Conservation (phyloP, 2,113 vertebrate species). For the Ursus arctos region DNA sequence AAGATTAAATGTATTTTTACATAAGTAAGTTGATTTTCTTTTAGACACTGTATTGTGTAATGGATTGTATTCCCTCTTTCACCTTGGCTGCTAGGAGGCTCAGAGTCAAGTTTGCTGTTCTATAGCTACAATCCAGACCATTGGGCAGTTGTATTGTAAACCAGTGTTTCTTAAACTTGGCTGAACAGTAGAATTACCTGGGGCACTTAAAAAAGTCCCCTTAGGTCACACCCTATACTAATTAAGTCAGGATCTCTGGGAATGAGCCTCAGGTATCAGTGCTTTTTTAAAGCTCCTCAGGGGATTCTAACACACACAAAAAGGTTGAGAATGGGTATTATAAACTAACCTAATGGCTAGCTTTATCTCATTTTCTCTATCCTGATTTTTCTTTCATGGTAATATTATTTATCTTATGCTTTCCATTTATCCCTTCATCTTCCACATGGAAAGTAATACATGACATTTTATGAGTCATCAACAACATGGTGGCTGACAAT, state of each 20-base stretch:
- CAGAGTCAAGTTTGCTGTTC: not conserved
- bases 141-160: not conserved
- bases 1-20: not conserved
- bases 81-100: not conserved
- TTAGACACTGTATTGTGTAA: not conserved
- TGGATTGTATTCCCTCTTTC: not conserved
- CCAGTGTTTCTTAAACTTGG: slow-evolving; percentile 14
- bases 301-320: not conserved
- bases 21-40: slow-evolving; percentile 11
- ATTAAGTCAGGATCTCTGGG: not conserved
- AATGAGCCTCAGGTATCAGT: not conserved
- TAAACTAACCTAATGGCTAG: not conserved
- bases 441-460: not conserved
- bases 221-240: not conserved
- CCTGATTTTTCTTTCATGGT: slow-evolving; percentile 22
- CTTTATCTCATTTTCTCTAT: not conserved
- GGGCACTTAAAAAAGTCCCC: not conserved
- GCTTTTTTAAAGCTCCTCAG: not conserved
- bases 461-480: not conserved
- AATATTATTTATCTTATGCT: not conserved
- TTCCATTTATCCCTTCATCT: not conserved
- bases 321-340: not conserved
- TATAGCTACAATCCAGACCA: not conserved
- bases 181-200: not conserved
- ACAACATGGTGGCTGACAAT: not conserved